phyloP scores from a whole-genome alignment of 2,888 invertebrate species.

The Coremacera marginata region DNA sequence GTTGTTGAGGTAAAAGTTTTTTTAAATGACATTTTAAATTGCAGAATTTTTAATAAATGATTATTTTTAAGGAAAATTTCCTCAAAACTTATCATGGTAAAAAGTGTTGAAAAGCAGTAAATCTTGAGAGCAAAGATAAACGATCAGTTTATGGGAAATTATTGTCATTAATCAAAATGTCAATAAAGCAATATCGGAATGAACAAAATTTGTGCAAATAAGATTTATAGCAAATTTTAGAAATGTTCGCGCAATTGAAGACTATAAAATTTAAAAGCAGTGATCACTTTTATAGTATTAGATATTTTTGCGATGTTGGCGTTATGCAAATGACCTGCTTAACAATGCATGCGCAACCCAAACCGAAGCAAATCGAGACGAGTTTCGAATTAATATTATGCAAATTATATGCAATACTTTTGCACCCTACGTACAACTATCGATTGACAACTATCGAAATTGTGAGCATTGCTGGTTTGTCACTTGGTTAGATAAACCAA shows the following conservation, averaged over 20 bases:
- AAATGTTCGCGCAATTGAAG: background rate
- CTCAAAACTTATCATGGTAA: background rate
- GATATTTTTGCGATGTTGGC: slow-evolving; percentile 44
- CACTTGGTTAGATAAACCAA: slow-evolving; percentile 56
- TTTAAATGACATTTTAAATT: slow-evolving; percentile 21
- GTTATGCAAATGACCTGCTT: slow-evolving; percentile 60
- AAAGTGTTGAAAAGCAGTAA: background rate
- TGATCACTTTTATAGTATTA: background rate
- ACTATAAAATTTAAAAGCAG: background rate
- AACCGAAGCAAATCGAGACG: slow-evolving; percentile 37
- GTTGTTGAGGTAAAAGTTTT: background rate
- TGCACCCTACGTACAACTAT: background rate
- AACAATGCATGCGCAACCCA: slow-evolving; percentile 8
- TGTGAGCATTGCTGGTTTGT: slow-evolving; percentile 50
- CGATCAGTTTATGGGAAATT: background rate
- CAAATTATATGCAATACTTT: slow-evolving; percentile 49
- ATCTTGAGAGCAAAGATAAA: background rate
- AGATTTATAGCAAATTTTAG: background rate
- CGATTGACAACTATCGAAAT: slow-evolving; percentile 27
- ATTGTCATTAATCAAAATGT: slow-evolving; percentile 14
- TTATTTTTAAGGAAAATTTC: background rate
- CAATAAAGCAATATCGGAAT: background rate
- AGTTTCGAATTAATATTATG: slow-evolving; percentile 49
- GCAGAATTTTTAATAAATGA: slow-evolving; percentile 18
- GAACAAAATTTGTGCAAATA: background rate